These are phyloP conservation scores for Decapterus maruadsi DNA, from an alignment of 2,797 vertebrate species.

Conservation along the genomic window DNA sequence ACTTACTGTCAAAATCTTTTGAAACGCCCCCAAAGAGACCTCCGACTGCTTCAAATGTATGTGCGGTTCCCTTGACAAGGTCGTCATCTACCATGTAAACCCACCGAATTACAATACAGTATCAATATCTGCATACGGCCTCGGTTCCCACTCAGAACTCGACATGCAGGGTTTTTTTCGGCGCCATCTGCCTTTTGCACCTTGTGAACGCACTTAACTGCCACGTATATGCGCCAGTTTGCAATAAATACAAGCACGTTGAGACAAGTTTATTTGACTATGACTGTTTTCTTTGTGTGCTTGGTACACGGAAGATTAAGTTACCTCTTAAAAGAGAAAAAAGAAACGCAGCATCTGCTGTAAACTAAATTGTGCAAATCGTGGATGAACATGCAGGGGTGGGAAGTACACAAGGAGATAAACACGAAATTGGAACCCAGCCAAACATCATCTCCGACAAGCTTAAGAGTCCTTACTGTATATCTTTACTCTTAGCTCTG, in stretches of 20 bases:
- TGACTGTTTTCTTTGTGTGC: background rate
- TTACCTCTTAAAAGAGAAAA: background rate
- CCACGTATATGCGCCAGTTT: background rate
- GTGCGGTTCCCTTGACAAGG: constrained; percentile 9
- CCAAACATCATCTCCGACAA: background rate
- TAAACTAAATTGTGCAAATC: background rate
- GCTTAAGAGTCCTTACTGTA: background rate
- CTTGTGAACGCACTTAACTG: too few species aligned
- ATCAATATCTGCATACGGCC: background rate
- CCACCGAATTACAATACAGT: background rate
- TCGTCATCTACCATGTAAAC: constrained; percentile 15
- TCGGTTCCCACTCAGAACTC: constrained; percentile 8
- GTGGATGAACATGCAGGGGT: too few species aligned
- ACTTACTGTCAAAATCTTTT: constrained; percentile 39
- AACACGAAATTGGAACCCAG: background rate
- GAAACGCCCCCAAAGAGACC: constrained; percentile 28
- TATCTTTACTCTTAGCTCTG: background rate
- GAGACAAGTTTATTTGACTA: constrained; percentile 5
- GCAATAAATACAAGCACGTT: constrained; percentile 5
- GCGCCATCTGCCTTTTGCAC: constrained; percentile 1
- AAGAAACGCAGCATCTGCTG: background rate
- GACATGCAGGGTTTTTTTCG: constrained; percentile 15
- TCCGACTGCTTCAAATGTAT: constrained; percentile 12
- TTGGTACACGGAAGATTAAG: background rate
- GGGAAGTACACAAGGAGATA: background rate